Evolutionary conservation across 37 sponge, comb jelly and placozoan genomes (phyloP), one percentile per base, ranked within the genome.

Genomic region (Axinella damicornis): DNA sequence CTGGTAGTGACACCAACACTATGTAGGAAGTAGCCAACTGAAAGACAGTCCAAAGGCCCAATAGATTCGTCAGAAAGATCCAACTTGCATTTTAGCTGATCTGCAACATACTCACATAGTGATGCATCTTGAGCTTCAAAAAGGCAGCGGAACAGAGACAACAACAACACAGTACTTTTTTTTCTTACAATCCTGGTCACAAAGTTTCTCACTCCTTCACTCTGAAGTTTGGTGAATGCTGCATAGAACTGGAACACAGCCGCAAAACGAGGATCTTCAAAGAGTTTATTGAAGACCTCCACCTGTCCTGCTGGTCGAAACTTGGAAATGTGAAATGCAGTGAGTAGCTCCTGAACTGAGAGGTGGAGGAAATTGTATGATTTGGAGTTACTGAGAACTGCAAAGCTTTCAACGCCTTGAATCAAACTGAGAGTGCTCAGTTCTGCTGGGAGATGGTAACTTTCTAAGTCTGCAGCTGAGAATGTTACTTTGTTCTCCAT

Each of bases 171-270:
- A 1, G 5, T 61, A 14, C 9, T 46, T 9, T 46, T 46, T 4
- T 14, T 61, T 11, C 12, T 25, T 14, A 61, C 27, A 22, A 61
- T 27, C 5, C n/a, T 61, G n/a, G 34, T 28, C 2, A 67, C 35
- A 33, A 19, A 5, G 35, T 67, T 35, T 31, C 5, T 4, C 2
- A 67, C 30, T 67, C 69, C 69, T 33, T 31, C 6, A 28, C 34
- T 32, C 5, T 6, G 20, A 31, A 67, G 34, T 31, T 67, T 67
- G 34, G 69, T 67, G 6, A 67, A 33, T 6, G 19, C 35, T 19
- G 69, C 69, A 67, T 67, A 67, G 30, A 67, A 67, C 34, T 67
- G 31, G 12, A 67, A 32, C 69, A 67, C 31, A 19, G 35, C 5
- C 4, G 34, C 28, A 32, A 67, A 67, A 19, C 34, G 31, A 33